phyloP scores from a whole-genome alignment of 2,888 invertebrate genomes.

The Clitarchus hookeri region DNA sequence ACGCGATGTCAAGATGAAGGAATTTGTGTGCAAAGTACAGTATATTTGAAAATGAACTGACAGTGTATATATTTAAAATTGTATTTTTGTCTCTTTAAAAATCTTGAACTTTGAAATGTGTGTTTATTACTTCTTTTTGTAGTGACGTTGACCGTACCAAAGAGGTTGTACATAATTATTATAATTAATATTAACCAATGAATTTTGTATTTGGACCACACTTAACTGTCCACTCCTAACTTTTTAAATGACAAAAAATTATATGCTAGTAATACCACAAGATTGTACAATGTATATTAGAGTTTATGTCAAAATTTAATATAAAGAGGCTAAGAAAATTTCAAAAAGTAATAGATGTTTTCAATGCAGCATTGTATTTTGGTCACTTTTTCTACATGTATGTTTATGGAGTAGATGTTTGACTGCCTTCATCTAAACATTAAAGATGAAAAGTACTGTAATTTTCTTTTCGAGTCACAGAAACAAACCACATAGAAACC shows the following conservation, averaged over 20 bases:
- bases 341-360: not conserved
- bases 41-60: constrained; percentile 21
- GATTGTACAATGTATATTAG: constrained; percentile 2
- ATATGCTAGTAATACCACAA: constrained; percentile 14
- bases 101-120: constrained; percentile 36
- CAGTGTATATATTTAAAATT: constrained; percentile 36
- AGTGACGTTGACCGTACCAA: constrained; percentile 40
- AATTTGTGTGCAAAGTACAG: not conserved
- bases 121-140: constrained; percentile 35
- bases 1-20: constrained; percentile 26
- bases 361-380: constrained; percentile 9
- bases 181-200: constrained; percentile 28
- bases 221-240: constrained; percentile 22
- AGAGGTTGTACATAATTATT: constrained; percentile 38
- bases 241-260: constrained; percentile 12
- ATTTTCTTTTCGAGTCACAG: not conserved
- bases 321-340: not conserved
- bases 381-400: constrained; percentile 10
- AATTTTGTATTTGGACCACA: constrained; percentile 35
- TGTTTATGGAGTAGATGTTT: constrained; percentile 14
- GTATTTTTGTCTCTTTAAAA: constrained; percentile 36
- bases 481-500: not conserved
- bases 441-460: not conserved
- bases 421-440: not conserved
- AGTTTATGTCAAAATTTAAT: constrained; percentile 14